These are phyloP conservation scores for Protosalanx chinensis DNA, from an alignment of 2,797 vertebrate genomes.

Conservation along the genomic window DNA sequence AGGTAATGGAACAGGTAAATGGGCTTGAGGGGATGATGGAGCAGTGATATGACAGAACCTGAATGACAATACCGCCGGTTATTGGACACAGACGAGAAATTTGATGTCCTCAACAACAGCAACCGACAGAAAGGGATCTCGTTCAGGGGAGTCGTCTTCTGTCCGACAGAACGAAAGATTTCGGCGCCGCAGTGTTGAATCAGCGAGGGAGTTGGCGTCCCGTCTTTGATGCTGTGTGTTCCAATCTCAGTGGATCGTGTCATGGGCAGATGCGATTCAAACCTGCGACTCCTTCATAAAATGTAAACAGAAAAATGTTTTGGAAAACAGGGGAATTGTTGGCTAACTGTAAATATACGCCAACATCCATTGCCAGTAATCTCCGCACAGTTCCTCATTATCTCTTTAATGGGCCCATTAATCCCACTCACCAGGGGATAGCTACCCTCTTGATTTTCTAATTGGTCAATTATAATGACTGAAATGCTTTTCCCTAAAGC, in stretches of 20 bases:
- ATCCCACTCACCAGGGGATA: conserved; percentile 42
- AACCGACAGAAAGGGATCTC: conserved; percentile 33
- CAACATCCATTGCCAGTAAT: neutral
- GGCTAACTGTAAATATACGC: no score
- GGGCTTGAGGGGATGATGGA: conserved; percentile 49
- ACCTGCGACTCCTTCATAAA: neutral
- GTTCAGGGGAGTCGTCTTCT: neutral
- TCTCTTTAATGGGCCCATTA: conserved; percentile 53
- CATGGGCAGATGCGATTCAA: neutral
- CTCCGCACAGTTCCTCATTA: conserved; percentile 9
- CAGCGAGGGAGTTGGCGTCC: neutral
- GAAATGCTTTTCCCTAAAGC: conserved; percentile 35
- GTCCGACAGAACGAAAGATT: neutral
- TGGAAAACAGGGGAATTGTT: neutral
- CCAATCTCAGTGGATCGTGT: neutral
- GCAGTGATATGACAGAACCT: conserved; percentile 31
- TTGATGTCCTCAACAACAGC: conserved; percentile 35
- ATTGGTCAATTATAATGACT: conserved; percentile 53
- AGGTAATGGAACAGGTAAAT: conserved; percentile 38
- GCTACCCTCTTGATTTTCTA: conserved; percentile 47
- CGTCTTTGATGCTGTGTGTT: neutral
- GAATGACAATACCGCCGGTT: conserved; percentile 41
- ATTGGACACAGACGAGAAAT: conserved; percentile 43
- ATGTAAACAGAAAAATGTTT: neutral
- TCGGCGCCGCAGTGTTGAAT: neutral